phyloP scores from a whole-genome alignment of 2,888 invertebrate species.

The Mesorhabditis sp. region DNA sequence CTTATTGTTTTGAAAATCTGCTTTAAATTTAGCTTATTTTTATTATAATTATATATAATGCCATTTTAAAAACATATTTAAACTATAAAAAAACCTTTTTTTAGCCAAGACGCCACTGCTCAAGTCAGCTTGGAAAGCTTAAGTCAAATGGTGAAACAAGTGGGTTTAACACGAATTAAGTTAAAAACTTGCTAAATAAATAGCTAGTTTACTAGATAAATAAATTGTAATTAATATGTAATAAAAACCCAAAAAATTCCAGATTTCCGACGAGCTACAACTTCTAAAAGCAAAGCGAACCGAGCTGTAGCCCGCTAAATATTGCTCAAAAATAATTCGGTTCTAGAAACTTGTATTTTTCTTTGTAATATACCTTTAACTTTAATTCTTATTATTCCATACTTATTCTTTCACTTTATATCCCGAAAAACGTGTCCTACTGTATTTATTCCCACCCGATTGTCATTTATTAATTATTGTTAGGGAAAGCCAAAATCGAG shows the following conservation, averaged over 20 bases:
- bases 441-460: too few relatives aligned
- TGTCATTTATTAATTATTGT: too few relatives aligned
- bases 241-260: not conserved
- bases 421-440: too few relatives aligned
- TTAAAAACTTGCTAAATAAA: not conserved
- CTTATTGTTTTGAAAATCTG: not conserved
- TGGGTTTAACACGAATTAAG: not conserved
- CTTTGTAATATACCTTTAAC: not conserved
- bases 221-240: not conserved
- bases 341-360: not conserved
- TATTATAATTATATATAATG: not conserved
- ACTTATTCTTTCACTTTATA: too few relatives aligned
- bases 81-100: not conserved
- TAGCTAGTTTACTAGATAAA: not conserved
- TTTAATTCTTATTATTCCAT: not conserved
- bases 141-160: too few relatives aligned
- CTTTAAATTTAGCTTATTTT: not conserved
- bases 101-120: not conserved
- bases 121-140: too few relatives aligned
- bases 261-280: conserved; percentile 2
- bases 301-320: not conserved
- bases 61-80: not conserved
- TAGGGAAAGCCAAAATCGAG: too few relatives aligned
- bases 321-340: not conserved
- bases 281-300: not conserved